Evolutionary conservation across 2,113 vertebrate species (phyloP), one percentile per base, ranked within the genome.

Genomic region (Nerophis lumbriciformis): DNA sequence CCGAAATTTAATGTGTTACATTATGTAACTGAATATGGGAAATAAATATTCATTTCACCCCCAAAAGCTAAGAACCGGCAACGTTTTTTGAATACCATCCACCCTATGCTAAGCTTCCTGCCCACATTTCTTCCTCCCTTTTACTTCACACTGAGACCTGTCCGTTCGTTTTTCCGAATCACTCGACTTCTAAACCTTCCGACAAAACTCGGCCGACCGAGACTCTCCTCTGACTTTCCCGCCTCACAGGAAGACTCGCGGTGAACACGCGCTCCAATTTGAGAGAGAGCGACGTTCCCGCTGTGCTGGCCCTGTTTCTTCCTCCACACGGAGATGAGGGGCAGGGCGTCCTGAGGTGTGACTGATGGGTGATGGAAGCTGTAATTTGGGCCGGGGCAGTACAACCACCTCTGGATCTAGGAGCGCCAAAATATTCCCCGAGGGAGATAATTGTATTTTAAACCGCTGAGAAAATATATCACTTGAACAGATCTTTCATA

Each of bases 41-140:
- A 28, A 28, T 28, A 28, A 28, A 28, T 39, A 10, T 45, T 2
- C 12, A 45, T 45, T 45, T 45, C 42, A 8, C 10, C 9, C 38
- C 12, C n/a, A 44, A 44, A 44, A 65, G 76, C 70, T 85, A 82
- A 83, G 83, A 79, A 86, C 83, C 83, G 79, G 62, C 36, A n/a
- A 6, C 54, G 62, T 80, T 71, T 28, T 28, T 28, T 78, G 72
- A 71, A 62, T 49, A 6, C 59, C 78, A 78, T 75, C 77, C 72
- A 70, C 79, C 80, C 72, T 57, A 11, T 54, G 65, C 71, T 61
- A 79, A 84, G 77, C 85, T 86, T 83, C 86, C 85, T 85, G 85
- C 62, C 14, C 75, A 73, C 72, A 73, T 82, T 81, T 82, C 77
- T 72, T 72, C 83, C 77, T 64, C 77, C 70, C 16, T 82, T 76